phyloP scores from a whole-genome alignment of 2,797 vertebrate species.

The Alosa sapidissima region DNA sequence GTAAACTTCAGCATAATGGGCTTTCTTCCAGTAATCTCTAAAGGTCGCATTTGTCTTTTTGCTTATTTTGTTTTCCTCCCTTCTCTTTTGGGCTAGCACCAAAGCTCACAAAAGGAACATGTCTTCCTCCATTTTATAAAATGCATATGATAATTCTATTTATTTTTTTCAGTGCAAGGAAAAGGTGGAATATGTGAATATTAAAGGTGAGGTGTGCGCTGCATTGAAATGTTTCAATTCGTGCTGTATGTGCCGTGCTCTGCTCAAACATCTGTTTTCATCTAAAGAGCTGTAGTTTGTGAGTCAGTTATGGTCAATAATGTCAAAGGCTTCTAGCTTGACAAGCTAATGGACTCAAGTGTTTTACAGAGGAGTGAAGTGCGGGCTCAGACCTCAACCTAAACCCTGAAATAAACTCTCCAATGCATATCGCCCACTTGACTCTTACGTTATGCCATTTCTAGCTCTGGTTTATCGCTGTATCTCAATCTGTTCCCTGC shows the following conservation, averaged over 20 bases:
- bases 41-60: slow-evolving; percentile 39
- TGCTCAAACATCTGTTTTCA: slow-evolving; percentile 8
- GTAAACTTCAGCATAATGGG: slow-evolving; percentile 43
- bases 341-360: slow-evolving; percentile 23
- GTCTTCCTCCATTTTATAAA: slow-evolving; percentile 6
- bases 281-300: slow-evolving; percentile 20
- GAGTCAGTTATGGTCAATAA: slow-evolving; percentile 23
- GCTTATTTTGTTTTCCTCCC: slow-evolving; percentile 4
- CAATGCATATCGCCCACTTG: slow-evolving; percentile 13
- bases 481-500: not conserved
- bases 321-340: slow-evolving; percentile 23
- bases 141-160: not conserved
- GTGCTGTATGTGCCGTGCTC: not conserved
- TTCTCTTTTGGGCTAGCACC: slow-evolving; percentile 4
- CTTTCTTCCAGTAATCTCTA: slow-evolving; percentile 46
- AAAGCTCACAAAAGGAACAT: slow-evolving; percentile 2
- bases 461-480: not conserved
- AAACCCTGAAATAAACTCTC: slow-evolving; percentile 16
- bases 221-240: slow-evolving; percentile 2
- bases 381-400: not conserved
- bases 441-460: not conserved
- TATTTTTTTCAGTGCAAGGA: not conserved
- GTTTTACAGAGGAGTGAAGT: not conserved
- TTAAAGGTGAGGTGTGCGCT: slow-evolving; percentile 8
- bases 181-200: not conserved